Percentiles rank a stretch among this genome's conserved stretches.
phyloP scores from a whole-genome alignment of 2,888 invertebrate species.

The Sepiola atlantica region DNA sequence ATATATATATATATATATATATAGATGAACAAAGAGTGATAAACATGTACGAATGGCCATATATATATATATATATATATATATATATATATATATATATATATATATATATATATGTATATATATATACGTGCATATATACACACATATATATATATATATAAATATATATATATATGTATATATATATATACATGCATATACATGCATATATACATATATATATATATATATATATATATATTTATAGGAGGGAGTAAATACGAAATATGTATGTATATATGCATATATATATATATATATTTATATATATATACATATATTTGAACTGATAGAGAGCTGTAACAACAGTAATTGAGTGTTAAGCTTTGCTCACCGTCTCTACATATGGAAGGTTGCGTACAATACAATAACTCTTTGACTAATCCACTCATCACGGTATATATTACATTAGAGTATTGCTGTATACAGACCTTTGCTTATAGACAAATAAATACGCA shows the following conservation, averaged over 20 bases:
- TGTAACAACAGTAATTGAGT: neutral
- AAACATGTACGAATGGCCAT: neutral
- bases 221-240: neutral
- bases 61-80: neutral
- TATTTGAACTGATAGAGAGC: neutral
- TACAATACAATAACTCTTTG: neutral
- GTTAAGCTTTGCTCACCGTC: neutral
- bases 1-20: neutral
- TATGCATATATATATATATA: neutral
- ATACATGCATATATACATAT: conserved; percentile 18
- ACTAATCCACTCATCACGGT: neutral
- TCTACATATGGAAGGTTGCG: neutral
- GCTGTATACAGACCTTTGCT: neutral
- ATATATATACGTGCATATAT: too few species aligned
- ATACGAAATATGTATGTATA: neutral
- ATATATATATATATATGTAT: too few species aligned
- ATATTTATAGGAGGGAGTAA: neutral
- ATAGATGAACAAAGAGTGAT: too few species aligned
- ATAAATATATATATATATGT: neutral
- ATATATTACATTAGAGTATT: neutral
- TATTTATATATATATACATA: neutral
- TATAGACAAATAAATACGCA: neutral
- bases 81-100: neutral
- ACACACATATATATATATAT: neutral
- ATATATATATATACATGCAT: neutral